Conservation (phyloP, 35 echinoderm and acorn worm species). For the Stichopus chloronotus region DNA sequence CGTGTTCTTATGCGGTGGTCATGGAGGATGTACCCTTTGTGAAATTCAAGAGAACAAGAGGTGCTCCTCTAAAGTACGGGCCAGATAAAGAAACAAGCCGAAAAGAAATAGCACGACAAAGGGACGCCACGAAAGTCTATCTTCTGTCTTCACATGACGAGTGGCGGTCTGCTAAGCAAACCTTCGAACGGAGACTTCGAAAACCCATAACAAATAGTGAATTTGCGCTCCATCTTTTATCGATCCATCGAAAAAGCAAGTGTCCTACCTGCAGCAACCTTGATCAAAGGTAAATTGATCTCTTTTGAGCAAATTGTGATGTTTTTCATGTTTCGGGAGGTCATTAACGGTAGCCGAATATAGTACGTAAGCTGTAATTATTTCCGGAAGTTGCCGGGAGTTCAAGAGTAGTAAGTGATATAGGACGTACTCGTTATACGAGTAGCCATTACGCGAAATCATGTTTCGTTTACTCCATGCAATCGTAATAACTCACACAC, state of each 20-base stretch:
- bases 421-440: not conserved
- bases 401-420: not conserved
- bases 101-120: slow-evolving; percentile 21
- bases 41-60: slow-evolving; percentile 43
- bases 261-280: slow-evolving; percentile 17
- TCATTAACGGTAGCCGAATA: not conserved
- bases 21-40: slow-evolving; percentile 54
- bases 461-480: not conserved
- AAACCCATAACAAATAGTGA: slow-evolving; percentile 56
- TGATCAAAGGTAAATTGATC: slow-evolving; percentile 17
- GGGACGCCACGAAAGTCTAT: slow-evolving; percentile 53
- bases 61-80: slow-evolving; percentile 51
- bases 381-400: not conserved
- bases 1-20: not conserved
- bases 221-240: slow-evolving; percentile 52
- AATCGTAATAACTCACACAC: too few relatives aligned
- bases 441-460: slow-evolving; percentile 31
- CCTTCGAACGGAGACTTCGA: not conserved
- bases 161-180: slow-evolving; percentile 41
- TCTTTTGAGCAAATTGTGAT: not conserved
- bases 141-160: slow-evolving; percentile 46
- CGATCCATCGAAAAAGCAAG: slow-evolving; percentile 41
- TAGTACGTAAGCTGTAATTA: not conserved
- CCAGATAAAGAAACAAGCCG: slow-evolving; percentile 53
- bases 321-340: slow-evolving; percentile 19